phyloP scores from a whole-genome alignment of 2,888 invertebrate species.

The Coecobrya sp. region DNA sequence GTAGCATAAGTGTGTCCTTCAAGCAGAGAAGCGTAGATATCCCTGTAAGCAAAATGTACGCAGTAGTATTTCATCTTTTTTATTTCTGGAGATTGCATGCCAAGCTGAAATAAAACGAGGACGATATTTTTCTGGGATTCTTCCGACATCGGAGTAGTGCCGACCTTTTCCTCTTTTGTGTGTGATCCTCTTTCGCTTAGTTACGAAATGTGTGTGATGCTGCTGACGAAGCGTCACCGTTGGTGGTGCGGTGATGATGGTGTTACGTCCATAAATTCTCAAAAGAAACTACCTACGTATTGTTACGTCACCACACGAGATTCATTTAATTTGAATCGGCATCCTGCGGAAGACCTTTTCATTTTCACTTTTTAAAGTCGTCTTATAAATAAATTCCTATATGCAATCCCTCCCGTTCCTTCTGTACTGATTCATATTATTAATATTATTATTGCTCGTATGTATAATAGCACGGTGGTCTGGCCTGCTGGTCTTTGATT shows the following conservation, averaged over 20 bases:
- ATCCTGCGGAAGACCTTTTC: not conserved
- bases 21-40: not conserved
- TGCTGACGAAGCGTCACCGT: not conserved
- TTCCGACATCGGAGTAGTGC: not conserved
- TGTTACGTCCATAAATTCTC: conserved; percentile 16
- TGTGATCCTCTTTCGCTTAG: not conserved
- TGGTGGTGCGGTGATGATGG: conserved; percentile 1
- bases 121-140: not conserved
- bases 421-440: not conserved
- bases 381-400: conserved; percentile 2
- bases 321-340: not conserved
- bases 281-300: not conserved
- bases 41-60: not conserved
- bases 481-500: not conserved
- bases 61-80: not conserved
- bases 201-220: not conserved
- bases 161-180: not conserved
- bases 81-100: conserved; percentile 1
- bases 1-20: not conserved
- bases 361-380: not conserved
- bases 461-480: not conserved
- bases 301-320: not conserved
- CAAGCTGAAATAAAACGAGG: not conserved
- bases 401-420: not conserved
- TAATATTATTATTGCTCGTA: not conserved